Conservation (phyloP, 2,113 vertebrate species). For the Channa maculata region DNA sequence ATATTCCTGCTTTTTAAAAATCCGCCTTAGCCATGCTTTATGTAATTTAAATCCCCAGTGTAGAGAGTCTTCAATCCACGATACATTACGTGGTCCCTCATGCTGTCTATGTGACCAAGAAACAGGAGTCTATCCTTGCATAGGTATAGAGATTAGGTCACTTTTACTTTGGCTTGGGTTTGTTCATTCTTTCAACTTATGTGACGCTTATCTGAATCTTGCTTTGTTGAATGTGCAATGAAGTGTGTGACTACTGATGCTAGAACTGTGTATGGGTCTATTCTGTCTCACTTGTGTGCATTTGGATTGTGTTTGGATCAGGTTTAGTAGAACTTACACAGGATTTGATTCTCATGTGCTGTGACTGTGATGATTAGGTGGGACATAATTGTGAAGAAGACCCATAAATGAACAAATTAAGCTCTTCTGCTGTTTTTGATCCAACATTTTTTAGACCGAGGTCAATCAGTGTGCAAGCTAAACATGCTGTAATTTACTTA, state of each 20-base stretch:
- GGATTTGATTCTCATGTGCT: neutral
- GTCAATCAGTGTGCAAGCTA: slow-evolving; percentile 37
- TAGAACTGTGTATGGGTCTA: neutral
- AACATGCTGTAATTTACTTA: slow-evolving; percentile 33
- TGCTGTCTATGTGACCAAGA: slow-evolving; percentile 55
- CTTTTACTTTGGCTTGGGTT: neutral
- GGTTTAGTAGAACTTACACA: neutral
- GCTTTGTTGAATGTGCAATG: neutral
- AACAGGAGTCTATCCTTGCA: slow-evolving; percentile 25
- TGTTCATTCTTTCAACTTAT: neutral
- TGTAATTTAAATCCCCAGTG: slow-evolving; percentile 53
- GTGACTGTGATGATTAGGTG: too few relatives aligned
- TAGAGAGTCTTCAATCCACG: slow-evolving; percentile 37
- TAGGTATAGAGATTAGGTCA: slow-evolving; percentile 37
- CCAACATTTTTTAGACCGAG: slow-evolving; percentile 10
- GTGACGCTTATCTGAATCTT: neutral
- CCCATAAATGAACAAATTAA: slow-evolving; percentile 4
- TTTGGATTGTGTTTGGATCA: neutral
- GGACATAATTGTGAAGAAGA: too few relatives aligned
- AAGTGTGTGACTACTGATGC: neutral
- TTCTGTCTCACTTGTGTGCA: neutral
- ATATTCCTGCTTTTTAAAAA: slow-evolving; percentile 46
- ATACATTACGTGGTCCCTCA: slow-evolving; percentile 19
- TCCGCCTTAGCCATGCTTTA: slow-evolving; percentile 37
- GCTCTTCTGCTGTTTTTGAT: slow-evolving; percentile 16